phyloP scores from a whole-genome alignment of 1,140 invertebrate species.

The Mactra quadrangularis region DNA sequence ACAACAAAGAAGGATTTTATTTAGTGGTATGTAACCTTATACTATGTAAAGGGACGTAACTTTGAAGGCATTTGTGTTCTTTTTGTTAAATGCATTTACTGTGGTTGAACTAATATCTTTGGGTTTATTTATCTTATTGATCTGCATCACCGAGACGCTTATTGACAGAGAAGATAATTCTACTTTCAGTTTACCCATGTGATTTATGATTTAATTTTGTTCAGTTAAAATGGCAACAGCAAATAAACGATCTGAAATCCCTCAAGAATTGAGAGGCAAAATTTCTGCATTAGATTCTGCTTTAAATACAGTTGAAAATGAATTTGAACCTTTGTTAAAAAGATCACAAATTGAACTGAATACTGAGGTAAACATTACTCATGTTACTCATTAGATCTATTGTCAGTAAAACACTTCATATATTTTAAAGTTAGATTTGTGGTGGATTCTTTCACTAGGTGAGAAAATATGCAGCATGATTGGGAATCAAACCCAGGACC shows the following conservation, averaged over 20 bases:
- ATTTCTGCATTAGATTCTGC: constrained; percentile 72
- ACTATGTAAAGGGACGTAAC: too few relatives aligned
- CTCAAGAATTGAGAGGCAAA: constrained; percentile 74
- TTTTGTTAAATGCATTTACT: too few relatives aligned
- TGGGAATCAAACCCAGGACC: neutral
- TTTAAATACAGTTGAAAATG: constrained; percentile 70
- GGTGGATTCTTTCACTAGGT: neutral
- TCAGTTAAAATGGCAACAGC: neutral
- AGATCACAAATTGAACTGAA: constrained; percentile 67
- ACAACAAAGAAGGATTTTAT: too few relatives aligned
- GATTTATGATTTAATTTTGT: too few relatives aligned
- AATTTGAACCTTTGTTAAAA: constrained; percentile 68
- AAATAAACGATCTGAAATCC: constrained; percentile 61
- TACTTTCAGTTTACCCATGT: too few relatives aligned
- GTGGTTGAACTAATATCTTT: neutral
- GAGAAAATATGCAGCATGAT: neutral
- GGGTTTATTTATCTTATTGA: neutral
- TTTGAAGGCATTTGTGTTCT: too few relatives aligned
- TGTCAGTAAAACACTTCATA: neutral
- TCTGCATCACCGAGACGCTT: neutral
- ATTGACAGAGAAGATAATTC: too few relatives aligned
- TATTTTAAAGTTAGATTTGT: neutral
- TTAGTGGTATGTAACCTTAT: too few relatives aligned
- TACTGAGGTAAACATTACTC: constrained; percentile 68
- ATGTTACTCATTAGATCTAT: too few relatives aligned